Conservation (phyloP, 2,797 vertebrate species). For the Phalloptychus januarius region DNA sequence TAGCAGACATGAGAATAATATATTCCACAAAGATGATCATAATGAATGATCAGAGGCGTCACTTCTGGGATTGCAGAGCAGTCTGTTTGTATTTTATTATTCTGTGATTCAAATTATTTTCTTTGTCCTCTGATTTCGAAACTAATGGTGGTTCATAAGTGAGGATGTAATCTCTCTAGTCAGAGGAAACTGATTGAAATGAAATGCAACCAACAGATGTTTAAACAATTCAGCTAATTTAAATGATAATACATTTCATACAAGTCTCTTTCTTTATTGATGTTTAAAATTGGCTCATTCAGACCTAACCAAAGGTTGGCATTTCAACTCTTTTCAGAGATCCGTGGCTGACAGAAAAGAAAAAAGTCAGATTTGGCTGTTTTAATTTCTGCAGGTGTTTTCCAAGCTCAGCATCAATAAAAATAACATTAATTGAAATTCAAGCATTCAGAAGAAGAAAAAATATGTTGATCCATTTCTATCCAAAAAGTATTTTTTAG, state of each 20-base stretch:
- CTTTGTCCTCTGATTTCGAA: not conserved
- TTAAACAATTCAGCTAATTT: not conserved
- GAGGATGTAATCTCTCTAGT: not conserved
- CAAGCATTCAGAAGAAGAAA: not conserved
- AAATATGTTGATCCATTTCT: slow-evolving; percentile 19
- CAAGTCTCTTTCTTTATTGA: not conserved
- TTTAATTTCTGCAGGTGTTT: not conserved
- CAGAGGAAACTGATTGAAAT: slow-evolving; percentile 1
- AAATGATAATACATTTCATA: not conserved
- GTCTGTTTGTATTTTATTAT: not conserved
- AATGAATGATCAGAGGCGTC: not conserved
- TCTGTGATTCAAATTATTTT: not conserved
- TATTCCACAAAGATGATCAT: not conserved
- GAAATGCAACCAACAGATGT: not conserved
- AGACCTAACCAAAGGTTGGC: not conserved
- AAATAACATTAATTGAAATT: not conserved
- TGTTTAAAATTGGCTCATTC: not conserved
- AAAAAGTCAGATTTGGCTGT: not conserved
- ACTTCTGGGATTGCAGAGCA: not conserved
- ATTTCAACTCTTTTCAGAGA: not conserved
- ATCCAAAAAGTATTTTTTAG: slow-evolving; percentile 50
- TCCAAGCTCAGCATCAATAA: not conserved
- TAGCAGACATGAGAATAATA: not conserved
- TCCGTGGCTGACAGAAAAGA: not conserved
- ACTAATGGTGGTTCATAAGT: not conserved